A percentile compares a stretch with the other conserved stretches of the same genome.
These are phyloP conservation scores for Portevinia maculata DNA, from an alignment of 2,888 invertebrate species.

Conservation along the genomic window DNA sequence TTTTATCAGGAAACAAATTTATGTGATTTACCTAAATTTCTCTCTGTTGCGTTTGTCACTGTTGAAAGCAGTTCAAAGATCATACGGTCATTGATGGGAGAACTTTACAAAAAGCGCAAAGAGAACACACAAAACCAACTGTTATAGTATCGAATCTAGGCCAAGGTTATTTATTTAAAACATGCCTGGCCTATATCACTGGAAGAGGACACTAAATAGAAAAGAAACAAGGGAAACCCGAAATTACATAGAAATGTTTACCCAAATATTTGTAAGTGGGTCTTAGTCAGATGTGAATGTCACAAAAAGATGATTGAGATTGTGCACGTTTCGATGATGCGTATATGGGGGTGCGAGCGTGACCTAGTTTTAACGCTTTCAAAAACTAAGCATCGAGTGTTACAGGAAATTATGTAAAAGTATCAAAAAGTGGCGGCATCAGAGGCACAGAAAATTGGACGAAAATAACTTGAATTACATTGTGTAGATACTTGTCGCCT, in stretches of 20 bases:
- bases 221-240: neutral
- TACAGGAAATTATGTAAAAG: constrained; percentile 30
- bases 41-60: constrained; percentile 12
- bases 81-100: constrained; percentile 41
- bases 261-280: constrained; percentile 42
- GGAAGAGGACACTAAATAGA: neutral
- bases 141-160: constrained; percentile 48
- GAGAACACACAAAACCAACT: constrained; percentile 4
- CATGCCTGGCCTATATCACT: constrained; percentile 29
- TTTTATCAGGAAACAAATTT: constrained; percentile 29
- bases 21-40: constrained; percentile 23
- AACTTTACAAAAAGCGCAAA: constrained; percentile 15
- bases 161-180: constrained; percentile 59
- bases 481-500: constrained; percentile 33
- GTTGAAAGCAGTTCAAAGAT: constrained; percentile 35
- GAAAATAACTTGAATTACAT: constrained; percentile 63
- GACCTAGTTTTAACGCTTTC: constrained; percentile 21
- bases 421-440: constrained; percentile 45
- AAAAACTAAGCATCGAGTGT: neutral
- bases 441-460: constrained; percentile 54
- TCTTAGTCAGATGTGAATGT: constrained; percentile 30
- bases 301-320: constrained; percentile 26
- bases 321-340: constrained; percentile 26
- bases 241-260: constrained; percentile 37
- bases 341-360: constrained; percentile 7